Base-by-base conservation (phyloP, 2,113 vertebrate genomes). In the human (Homo sapiens) region DNA sequence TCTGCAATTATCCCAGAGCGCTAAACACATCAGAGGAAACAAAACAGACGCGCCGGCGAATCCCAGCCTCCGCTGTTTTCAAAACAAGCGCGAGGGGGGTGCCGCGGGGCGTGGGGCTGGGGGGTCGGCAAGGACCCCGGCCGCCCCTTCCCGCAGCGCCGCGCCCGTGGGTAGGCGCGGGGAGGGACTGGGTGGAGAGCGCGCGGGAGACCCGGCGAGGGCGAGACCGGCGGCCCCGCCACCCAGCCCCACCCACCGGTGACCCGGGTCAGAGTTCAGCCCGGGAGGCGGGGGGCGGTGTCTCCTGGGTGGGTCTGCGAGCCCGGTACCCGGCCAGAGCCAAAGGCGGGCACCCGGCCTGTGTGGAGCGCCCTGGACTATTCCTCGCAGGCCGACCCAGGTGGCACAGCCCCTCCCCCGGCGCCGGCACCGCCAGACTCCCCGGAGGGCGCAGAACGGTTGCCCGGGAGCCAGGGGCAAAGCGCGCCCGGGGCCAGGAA, bases 21-120 rank as follows among this genome's bases (percentile, higher is more conserved):
- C 38, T 64, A 93, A 96, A 93, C 97, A 92, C 93, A 97, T 72
- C 96, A 70, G 95, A 83, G 88, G 78, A 79, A 82, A 96, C 96
- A 90, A 91, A 93, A 95, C 96, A 38, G 38, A 83, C 90, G 25
- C 38, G n/a, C 90, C 75, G 1, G 59, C 94, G 87, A 82, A 94
- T 38, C 92, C 11, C 9, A 90, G 93, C 79, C 89, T 89, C 70
- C 4, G 75, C 84, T 20, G 94, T 80, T 90, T 94, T 76, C 96
- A 96, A 90, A 95, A 96, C 97, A 59, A 89, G 88, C 25, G 14
- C 35, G 32, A 88, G 89, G 90, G 70, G 89, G 93, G 76, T 20
- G 30, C 30, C 7, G 38, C 9, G 3, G 23, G 14, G 38, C 30
- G 25, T 35, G 45, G 45, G 45, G 6, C 6, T 20, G 16, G 30